Conservation (phyloP, 2,113 vertebrate species). For the Leptobrachium ailaonicum region DNA sequence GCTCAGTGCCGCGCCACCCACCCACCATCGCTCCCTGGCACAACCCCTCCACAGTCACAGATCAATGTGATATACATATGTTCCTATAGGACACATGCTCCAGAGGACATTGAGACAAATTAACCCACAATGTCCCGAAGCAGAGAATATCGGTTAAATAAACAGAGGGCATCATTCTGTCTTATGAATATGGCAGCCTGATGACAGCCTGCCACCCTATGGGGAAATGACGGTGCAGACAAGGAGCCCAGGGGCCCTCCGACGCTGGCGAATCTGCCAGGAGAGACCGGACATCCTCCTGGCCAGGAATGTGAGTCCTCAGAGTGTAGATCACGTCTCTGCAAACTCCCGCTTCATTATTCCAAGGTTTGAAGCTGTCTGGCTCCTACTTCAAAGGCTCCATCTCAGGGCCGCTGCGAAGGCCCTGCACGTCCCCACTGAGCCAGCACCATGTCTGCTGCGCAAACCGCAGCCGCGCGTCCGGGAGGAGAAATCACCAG, state of each 20-base stretch:
- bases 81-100: too few relatives aligned
- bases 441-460: not conserved
- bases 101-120: too few relatives aligned
- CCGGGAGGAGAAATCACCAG: not conserved
- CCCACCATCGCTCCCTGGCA: not conserved
- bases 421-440: not conserved
- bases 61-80: not conserved
- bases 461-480: not conserved
- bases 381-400: constrained; percentile 16
- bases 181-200: too few relatives aligned
- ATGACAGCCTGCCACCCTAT: too few relatives aligned
- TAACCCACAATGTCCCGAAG: too few relatives aligned
- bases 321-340: not conserved
- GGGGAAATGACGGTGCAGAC: too few relatives aligned
- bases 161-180: too few relatives aligned
- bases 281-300: not conserved
- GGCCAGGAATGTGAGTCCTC: not conserved
- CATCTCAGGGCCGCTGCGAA: not conserved
- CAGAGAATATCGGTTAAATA: too few relatives aligned
- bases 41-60: not conserved
- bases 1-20: too few relatives aligned
- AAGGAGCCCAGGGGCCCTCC: too few relatives aligned
- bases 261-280: too few relatives aligned
- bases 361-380: constrained; percentile 3
- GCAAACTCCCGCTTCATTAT: constrained; percentile 10